phyloP scores from a whole-genome alignment of 2,113 vertebrate genomes.

The Leucoraja erinaceus region DNA sequence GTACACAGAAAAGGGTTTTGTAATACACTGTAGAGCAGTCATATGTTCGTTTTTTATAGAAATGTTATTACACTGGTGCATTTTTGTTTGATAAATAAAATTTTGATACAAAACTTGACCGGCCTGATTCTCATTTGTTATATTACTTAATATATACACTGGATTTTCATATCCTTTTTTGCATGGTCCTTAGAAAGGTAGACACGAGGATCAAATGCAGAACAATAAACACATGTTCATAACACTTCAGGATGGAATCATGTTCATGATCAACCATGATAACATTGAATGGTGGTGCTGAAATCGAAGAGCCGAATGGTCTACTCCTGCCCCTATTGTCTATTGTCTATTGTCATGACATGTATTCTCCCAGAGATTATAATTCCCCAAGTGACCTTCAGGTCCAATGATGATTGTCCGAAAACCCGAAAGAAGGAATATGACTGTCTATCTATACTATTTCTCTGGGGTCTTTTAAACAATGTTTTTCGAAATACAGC shows the following conservation, averaged over 20 bases:
- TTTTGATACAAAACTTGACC: slow-evolving; percentile 77
- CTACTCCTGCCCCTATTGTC: too few species aligned
- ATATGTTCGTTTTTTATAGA: slow-evolving; percentile 88
- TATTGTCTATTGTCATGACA: background rate
- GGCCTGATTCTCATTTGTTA: background rate
- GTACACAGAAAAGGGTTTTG: slow-evolving; percentile 70
- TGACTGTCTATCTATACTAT: background rate
- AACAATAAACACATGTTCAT: background rate
- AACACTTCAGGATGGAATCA: background rate
- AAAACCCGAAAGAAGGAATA: background rate
- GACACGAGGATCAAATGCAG: background rate
- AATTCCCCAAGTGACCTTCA: background rate
- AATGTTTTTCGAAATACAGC: too few species aligned
- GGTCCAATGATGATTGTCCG: background rate
- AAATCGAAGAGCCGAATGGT: too few species aligned
- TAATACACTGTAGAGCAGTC: slow-evolving; percentile 90
- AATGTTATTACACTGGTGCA: slow-evolving; percentile 88
- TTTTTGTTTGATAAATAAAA: slow-evolving; percentile 94
- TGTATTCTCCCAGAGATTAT: background rate
- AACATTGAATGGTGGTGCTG: too few species aligned
- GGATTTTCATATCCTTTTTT: background rate
- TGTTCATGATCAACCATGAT: too few species aligned
- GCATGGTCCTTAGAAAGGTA: background rate
- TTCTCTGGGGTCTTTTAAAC: background rate
- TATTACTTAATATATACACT: background rate